Evolutionary conservation across 2,113 vertebrate species (phyloP).

Genomic region (Callipepla squamata): DNA sequence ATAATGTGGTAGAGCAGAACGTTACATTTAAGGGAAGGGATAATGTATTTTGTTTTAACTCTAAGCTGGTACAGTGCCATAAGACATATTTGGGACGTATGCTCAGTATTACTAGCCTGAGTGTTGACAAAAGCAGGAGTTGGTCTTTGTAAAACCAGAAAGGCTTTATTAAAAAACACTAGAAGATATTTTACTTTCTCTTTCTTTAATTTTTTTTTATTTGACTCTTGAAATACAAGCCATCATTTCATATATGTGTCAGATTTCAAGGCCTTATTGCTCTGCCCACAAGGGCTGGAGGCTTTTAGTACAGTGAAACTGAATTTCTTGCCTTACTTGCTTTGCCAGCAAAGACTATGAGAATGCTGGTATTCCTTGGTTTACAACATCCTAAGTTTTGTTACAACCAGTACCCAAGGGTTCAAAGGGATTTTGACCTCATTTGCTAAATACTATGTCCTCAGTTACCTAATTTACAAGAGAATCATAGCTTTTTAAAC

Average conservation of each 20-base stretch:
- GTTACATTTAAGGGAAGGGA: background rate
- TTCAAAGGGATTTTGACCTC: background rate
- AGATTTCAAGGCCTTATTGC: background rate
- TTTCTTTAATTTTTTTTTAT: background rate
- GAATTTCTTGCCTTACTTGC: background rate
- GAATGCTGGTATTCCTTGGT: background rate
- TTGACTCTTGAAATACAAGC: background rate
- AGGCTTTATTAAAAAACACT: background rate
- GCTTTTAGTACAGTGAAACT: background rate
- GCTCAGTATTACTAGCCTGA: background rate
- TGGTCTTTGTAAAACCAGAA: background rate
- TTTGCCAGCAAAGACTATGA: background rate
- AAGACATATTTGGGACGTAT: background rate
- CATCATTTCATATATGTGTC: background rate
- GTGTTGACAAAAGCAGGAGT: background rate
- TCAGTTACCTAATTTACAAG: background rate
- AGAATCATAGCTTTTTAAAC: background rate
- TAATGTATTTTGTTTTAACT: conserved; percentile 1
- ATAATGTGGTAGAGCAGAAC: conserved; percentile 8
- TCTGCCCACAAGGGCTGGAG: background rate
- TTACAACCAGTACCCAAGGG: accelerated
- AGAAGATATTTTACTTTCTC: background rate
- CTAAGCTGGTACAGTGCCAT: background rate
- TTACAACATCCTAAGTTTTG: background rate
- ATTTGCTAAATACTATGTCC: background rate